Evolutionary conservation across 2,888 invertebrate species (phyloP), one percentile per base, ranked within the genome.

Genomic region (Drosophila pseudotalamancana): DNA sequence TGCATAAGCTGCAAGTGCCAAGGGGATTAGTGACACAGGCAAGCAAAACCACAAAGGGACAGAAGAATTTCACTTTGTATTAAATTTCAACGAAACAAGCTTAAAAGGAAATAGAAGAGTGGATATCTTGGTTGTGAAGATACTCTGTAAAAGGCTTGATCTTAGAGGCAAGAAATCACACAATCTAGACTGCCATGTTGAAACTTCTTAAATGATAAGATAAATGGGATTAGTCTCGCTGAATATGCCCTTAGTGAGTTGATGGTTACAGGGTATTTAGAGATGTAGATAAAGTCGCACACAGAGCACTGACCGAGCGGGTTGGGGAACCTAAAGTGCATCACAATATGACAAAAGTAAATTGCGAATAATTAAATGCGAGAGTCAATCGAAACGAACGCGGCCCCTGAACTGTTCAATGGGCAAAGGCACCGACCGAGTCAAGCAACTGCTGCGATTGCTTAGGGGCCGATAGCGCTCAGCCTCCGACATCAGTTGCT

Each of bases 331-430:
- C 31, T 14, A 51, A 57, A 39, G 27, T 56, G 19, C 79, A 67
- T 43, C 45, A 59, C 57, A 70, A 66, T 62, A 54, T 40, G 55
- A 64, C 62, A 48, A 43, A 49, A 48, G 43, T 63, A 66, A 79
- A 86, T 87, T 78, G 82, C 63, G 60, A 76, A 70, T 65, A 84
- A 87, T 87, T 83, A 84, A 83, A 76, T 53, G 43, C 31, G 49
- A 39, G 23, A 51, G 45, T 71, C 70, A 67, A 64, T 65, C 73
- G 59, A 65, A 53, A 25, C 34, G 39, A 63, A 34, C 23, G 34
- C 49, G 12, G 49, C 11, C 49, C 27, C 37, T 37, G 37, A 49
- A 77, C 63, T 40, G 19, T 29, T 53, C 42, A 65, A 83, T 66
- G 23, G 40, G n/a, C 40, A 69, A 65, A 71, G 60, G 34, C 39